phyloP scores from a whole-genome alignment of 2,797 vertebrate species.

The Anomalospiza imberbis region DNA sequence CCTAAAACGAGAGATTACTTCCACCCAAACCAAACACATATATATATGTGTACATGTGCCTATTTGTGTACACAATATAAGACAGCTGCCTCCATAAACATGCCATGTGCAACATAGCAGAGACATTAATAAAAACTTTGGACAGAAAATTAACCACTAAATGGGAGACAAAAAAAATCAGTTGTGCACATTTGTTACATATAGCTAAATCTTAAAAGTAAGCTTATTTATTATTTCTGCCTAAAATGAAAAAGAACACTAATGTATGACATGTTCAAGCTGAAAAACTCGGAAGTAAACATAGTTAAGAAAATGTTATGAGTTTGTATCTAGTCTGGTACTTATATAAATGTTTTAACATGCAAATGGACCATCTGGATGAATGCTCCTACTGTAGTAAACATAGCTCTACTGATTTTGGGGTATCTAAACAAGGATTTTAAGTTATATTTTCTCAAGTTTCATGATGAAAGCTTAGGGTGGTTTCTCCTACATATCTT shows the following conservation, averaged over 20 bases:
- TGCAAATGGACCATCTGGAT: slow-evolving; percentile 48
- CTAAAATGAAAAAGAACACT: not conserved
- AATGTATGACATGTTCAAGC: not conserved
- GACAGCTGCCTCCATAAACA: slow-evolving; percentile 20
- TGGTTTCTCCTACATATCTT: not conserved
- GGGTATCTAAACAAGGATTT: slow-evolving; percentile 6
- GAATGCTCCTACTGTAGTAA: slow-evolving; percentile 6
- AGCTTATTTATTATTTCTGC: slow-evolving; percentile 19
- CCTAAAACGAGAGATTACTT: not conserved
- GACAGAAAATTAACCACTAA: slow-evolving; percentile 25
- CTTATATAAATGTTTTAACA: slow-evolving; percentile 50
- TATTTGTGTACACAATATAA: not conserved
- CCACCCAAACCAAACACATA: not conserved
- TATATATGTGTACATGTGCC: not conserved
- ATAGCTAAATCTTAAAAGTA: not conserved
- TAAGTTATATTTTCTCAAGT: slow-evolving; percentile 35
- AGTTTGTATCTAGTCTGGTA: not conserved
- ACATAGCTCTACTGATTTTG: slow-evolving; percentile 22
- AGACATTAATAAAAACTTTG: slow-evolving; percentile 31
- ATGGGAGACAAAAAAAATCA: not conserved
- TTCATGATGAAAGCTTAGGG: not conserved
- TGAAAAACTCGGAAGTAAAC: not conserved
- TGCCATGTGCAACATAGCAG: slow-evolving; percentile 5
- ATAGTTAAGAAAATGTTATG: slow-evolving; percentile 10
- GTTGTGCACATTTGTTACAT: not conserved